Evolutionary conservation across 2,888 invertebrate genomes (phyloP), one percentile per base, ranked within the genome.

Genomic region (Synergus umbraculus): DNA sequence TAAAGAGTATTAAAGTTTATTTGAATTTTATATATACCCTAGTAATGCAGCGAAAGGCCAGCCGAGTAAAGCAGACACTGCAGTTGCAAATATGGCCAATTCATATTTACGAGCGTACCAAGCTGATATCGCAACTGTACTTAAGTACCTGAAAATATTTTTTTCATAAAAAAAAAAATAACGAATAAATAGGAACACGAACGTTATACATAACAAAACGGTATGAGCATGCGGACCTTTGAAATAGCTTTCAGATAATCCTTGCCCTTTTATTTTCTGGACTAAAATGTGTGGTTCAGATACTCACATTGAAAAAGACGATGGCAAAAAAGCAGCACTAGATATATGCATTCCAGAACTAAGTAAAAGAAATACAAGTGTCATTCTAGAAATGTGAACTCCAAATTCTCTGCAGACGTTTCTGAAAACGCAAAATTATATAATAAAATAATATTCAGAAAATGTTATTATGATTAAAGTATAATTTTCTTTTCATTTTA

Each of bases 31-130:
- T 22, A 84, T 85, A 86, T 91, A 94, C 94, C 99, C 98, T 29
- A 99, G 93, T n/a, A 98, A 92, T 0, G 96, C 98, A 80, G 98
- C 97, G 94, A 99, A 99, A 0, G 99, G 99, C 99, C 99, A 99
- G 84, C 99, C 95, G 64, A 96, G 92, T 78, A 97, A 89, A 0
- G 97, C 94, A 46, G 97, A 97, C 49, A 96, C 94, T 0, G 98
- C 99, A 0, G 96, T 96, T 49, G 96, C 93, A 88, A 97, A 94
- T 54, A 99, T 95, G 2, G 98, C 97, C 41, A 97, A 91, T 83
- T 96, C 94, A 91, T 96, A 96, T 83, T 95, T 95, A 78, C 96
- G 94, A 15, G 95, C 95, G 94, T 98, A 97, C 98, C 98, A 99
- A 82, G 97, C 96, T 13, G 97, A 98, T 87, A 97, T 94, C 0